Conservation (phyloP, 2,113 vertebrate genomes). For the Myrmecobius fasciatus region DNA sequence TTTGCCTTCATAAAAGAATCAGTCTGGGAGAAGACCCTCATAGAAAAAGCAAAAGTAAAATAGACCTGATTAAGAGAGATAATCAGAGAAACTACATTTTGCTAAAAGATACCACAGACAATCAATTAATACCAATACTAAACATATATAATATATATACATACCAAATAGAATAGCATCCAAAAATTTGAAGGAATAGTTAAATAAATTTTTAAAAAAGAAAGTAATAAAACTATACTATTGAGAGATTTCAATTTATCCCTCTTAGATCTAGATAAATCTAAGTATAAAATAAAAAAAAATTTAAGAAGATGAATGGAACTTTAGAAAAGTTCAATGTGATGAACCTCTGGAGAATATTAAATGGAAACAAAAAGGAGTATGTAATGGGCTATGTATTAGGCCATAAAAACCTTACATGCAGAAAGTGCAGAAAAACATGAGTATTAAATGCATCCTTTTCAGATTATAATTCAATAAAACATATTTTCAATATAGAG, state of each 20-base stretch:
- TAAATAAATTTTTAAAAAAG: neutral
- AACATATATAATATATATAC: no score
- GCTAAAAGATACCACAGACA: no score
- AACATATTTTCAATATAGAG: neutral
- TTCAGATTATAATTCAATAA: neutral
- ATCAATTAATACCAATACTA: no score
- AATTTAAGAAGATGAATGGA: neutral
- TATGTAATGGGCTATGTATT: neutral
- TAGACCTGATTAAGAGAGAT: no score
- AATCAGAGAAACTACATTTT: no score
- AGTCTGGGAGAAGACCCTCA: no score
- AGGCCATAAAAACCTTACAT: no score
- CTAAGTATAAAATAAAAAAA: neutral
- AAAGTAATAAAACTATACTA: neutral
- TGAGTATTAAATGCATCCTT: neutral
- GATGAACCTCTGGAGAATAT: neutral
- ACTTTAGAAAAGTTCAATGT: neutral
- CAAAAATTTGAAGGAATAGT: neutral
- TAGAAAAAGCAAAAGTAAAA: no score
- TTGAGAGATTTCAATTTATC: neutral
- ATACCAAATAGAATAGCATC: no score
- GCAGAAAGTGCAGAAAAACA: neutral
- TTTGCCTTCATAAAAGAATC: no score
- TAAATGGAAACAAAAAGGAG: neutral
- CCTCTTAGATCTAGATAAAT: neutral